A percentile compares a stretch with the other conserved stretches of the same genome.
phyloP scores from a whole-genome alignment of 2,888 invertebrate species.

The Megalurothrips usitatus region DNA sequence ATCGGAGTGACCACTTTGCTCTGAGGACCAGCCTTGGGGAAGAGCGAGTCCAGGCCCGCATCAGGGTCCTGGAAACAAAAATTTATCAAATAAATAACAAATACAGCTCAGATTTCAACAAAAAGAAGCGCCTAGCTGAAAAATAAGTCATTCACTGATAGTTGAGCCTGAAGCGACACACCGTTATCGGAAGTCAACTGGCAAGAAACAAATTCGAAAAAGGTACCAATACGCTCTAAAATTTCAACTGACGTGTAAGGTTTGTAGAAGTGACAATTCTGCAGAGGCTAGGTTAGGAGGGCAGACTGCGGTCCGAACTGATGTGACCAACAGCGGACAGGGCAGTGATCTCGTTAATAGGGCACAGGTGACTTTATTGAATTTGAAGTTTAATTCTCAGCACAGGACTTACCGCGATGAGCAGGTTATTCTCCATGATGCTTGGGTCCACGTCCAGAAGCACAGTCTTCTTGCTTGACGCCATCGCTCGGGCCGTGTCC shows the following conservation, averaged over 20 bases:
- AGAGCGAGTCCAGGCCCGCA: neutral
- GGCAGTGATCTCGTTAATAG: no score
- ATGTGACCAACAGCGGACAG: no score
- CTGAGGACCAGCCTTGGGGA: neutral
- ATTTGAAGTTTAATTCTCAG: no score
- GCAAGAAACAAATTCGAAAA: no score
- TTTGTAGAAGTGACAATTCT: no score
- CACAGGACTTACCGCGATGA: neutral
- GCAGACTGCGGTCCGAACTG: no score
- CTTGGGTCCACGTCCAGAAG: neutral
- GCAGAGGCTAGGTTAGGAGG: no score
- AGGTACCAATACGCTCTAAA: no score
- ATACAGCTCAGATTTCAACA: neutral
- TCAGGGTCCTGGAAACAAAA: neutral
- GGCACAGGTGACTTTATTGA: no score
- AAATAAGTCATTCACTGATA: neutral
- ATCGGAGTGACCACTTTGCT: neutral
- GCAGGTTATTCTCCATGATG: constrained; percentile 7
- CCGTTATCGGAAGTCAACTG: no score
- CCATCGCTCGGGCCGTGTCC: neutral
- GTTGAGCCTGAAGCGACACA: no score
- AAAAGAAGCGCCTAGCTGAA: neutral
- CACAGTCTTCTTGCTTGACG: neutral
- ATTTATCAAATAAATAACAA: neutral
- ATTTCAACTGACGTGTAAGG: no score